These are phyloP conservation scores for Rhagium mordax DNA, from an alignment of 2,888 invertebrate species.

Conservation along the genomic window DNA sequence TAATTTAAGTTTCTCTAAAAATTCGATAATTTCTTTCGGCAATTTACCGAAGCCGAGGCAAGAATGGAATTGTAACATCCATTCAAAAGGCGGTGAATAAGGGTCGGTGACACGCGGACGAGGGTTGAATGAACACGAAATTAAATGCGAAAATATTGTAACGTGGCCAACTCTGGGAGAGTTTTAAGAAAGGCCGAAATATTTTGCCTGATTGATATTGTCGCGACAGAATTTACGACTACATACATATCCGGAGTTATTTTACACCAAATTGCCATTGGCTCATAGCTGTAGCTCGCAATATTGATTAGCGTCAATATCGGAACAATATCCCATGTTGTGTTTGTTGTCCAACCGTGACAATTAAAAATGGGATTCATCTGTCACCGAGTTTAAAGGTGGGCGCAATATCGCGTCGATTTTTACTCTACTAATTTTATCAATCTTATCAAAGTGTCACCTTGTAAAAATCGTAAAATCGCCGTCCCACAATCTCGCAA, in stretches of 20 bases:
- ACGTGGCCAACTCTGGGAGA: too few relatives aligned
- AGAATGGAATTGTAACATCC: neutral
- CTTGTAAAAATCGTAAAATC: neutral
- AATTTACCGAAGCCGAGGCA: neutral
- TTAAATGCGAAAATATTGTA: too few relatives aligned
- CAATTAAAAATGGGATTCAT: neutral
- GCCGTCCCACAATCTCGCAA: neutral
- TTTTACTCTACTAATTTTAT: too few relatives aligned
- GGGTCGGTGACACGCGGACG: neutral
- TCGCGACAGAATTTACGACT: too few relatives aligned
- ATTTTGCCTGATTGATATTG: too few relatives aligned
- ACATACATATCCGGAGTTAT: neutral
- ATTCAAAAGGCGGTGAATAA: neutral
- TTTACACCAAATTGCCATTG: neutral
- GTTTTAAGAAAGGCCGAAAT: too few relatives aligned
- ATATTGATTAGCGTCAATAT: neutral
- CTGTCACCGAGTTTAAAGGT: too few relatives aligned
- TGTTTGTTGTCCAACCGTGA: neutral
- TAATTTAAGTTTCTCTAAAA: conserved; percentile 11
- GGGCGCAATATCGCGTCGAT: too few relatives aligned
- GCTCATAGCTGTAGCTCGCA: neutral
- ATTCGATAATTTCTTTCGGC: neutral
- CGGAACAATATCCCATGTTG: neutral
- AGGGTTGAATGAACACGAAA: neutral
- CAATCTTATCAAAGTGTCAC: neutral